Conservation (phyloP, 1,140 invertebrate species). For the Drosophila kurseongensis region DNA sequence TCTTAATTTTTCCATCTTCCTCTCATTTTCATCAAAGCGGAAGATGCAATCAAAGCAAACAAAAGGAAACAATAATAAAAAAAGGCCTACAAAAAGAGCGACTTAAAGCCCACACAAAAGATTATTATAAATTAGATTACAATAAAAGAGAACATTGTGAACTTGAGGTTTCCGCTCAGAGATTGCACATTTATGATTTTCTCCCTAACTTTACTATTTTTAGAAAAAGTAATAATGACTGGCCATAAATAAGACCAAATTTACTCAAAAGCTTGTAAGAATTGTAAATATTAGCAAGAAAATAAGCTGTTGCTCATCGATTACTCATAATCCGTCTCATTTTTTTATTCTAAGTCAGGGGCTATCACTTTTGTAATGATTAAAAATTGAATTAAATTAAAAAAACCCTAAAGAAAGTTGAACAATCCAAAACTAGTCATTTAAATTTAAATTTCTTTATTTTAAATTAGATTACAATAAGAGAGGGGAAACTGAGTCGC, state of each 20-base stretch:
- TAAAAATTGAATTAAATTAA: too few species aligned
- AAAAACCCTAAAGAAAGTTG: too few species aligned
- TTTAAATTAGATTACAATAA: conserved; percentile 40
- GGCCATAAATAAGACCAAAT: too few species aligned
- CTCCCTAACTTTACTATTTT: background rate
- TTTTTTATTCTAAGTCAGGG: too few species aligned
- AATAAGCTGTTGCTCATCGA: too few species aligned
- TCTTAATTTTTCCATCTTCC: conserved; percentile 7
- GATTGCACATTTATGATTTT: conserved; percentile 6
- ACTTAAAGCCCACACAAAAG: conserved; percentile 24
- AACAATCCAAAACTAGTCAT: background rate
- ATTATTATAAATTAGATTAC: conserved; percentile 71
- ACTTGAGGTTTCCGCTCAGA: conserved; percentile 43
- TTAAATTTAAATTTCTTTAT: conserved; percentile 23
- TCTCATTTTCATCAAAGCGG: conserved; percentile 38
- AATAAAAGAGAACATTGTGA: conserved; percentile 50
- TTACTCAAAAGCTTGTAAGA: too few species aligned
- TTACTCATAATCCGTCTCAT: too few species aligned
- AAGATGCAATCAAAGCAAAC: conserved; percentile 51
- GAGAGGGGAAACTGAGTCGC: background rate
- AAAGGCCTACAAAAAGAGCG: conserved; percentile 31
- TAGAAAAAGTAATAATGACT: background rate
- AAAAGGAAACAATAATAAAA: conserved; percentile 48
- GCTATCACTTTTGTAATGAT: too few species aligned
- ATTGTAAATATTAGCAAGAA: too few species aligned